A percentile compares a stretch with the other conserved stretches of the same genome.
phyloP scores from a whole-genome alignment of 2,113 vertebrate genomes.

The Elanus axillaris region DNA sequence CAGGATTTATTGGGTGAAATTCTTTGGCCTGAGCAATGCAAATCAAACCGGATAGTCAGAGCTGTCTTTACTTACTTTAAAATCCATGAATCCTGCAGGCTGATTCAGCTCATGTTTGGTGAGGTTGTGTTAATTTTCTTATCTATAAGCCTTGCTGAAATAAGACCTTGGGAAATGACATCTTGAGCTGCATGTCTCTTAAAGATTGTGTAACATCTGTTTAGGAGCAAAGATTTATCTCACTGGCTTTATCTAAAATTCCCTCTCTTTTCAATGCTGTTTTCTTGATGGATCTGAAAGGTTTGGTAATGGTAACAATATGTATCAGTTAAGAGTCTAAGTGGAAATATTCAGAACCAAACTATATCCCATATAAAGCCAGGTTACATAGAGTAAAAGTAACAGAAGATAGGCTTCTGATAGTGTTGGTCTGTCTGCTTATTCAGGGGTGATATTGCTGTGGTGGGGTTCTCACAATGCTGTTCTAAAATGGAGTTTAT shows the following conservation, averaged over 20 bases:
- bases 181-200: not conserved
- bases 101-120: not conserved
- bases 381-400: not conserved
- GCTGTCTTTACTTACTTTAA: not conserved
- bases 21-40: not conserved
- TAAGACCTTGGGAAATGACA: not conserved
- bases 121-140: not conserved
- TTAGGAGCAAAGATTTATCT: not conserved
- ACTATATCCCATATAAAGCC: not conserved
- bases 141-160: not conserved
- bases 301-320: not conserved
- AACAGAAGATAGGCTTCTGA: not conserved
- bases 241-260: not conserved
- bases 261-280: not conserved
- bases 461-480: not conserved
- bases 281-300: not conserved
- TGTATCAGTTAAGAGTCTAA: not conserved
- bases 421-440: rapidly evolving
- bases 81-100: not conserved
- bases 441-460: not conserved
- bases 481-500: not conserved
- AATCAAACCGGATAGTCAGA: not conserved
- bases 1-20: constrained; percentile 3
- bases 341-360: not conserved
- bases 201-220: not conserved